A percentile compares a stretch with the other conserved stretches of the same genome.
Evolutionary conservation across 2,888 invertebrate genomes (phyloP).

Genomic region (Drosophila fulvimacula): DNA sequence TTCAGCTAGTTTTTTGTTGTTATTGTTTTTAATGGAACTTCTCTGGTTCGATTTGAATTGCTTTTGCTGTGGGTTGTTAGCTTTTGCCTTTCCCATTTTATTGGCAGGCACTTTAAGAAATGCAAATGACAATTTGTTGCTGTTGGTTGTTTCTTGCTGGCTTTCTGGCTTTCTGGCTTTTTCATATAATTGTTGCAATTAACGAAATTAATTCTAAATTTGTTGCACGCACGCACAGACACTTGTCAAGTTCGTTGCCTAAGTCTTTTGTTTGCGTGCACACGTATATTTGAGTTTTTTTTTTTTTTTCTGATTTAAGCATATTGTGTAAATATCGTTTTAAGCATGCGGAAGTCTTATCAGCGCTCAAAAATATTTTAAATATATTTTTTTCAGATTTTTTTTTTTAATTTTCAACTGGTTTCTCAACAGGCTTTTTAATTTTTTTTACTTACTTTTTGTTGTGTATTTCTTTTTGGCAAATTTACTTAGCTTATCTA

Average conservation of each 20-base stretch:
- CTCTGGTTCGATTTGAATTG: slow-evolving; percentile 32
- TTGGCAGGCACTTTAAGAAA: slow-evolving; percentile 41
- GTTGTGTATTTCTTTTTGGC: slow-evolving; percentile 41
- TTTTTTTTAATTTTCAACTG: slow-evolving; percentile 59
- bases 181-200: slow-evolving; percentile 62
- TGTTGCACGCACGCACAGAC: slow-evolving; percentile 40
- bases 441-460: slow-evolving; percentile 58
- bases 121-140: slow-evolving; percentile 47
- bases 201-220: slow-evolving; percentile 64
- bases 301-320: slow-evolving; percentile 58
- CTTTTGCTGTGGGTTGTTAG: slow-evolving; percentile 22
- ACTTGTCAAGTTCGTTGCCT: slow-evolving; percentile 65
- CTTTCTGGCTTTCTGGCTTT: too few species aligned
- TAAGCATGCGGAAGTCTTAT: slow-evolving; percentile 79
- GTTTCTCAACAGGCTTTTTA: slow-evolving; percentile 48
- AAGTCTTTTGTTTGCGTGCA: slow-evolving; percentile 69
- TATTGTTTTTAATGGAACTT: slow-evolving; percentile 61
- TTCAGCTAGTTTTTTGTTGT: slow-evolving; percentile 63
- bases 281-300: slow-evolving; percentile 29
- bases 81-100: slow-evolving; percentile 70
- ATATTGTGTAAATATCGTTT: slow-evolving; percentile 69
- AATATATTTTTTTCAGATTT: slow-evolving; percentile 5
- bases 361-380: slow-evolving; percentile 43
- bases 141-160: slow-evolving; percentile 5
- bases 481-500: slow-evolving; percentile 37